These are phyloP conservation scores for Noctua comes DNA, from an alignment of 2,888 invertebrate species.

Conservation along the genomic window DNA sequence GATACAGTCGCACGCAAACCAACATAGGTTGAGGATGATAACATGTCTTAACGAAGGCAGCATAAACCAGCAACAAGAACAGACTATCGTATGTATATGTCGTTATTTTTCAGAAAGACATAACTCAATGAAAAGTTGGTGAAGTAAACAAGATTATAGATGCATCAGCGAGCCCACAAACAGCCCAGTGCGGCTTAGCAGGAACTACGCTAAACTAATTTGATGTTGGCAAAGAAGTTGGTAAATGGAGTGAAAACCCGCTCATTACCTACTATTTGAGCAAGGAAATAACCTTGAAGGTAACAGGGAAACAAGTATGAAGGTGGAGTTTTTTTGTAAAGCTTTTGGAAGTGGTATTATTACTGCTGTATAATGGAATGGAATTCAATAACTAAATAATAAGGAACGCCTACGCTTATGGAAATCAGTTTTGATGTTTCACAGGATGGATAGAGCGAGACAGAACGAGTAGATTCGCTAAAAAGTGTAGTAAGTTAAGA, in stretches of 20 bases:
- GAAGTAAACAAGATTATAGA: constrained; percentile 54
- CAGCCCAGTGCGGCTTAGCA: constrained; percentile 11
- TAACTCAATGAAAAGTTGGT: constrained; percentile 48
- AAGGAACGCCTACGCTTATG: neutral
- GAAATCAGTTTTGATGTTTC: neutral
- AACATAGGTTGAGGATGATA: neutral
- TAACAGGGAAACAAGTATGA: neutral
- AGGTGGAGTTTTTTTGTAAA: neutral
- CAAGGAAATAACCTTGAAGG: constrained; percentile 27
- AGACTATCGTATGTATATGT: neutral
- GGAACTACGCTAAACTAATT: constrained; percentile 49
- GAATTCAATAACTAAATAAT: neutral
- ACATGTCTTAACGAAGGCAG: neutral
- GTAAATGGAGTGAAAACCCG: constrained; percentile 43
- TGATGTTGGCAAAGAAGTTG: constrained; percentile 44
- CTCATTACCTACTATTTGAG: constrained; percentile 12
- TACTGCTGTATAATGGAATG: neutral
- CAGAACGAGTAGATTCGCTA: neutral
- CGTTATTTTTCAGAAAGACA: constrained; percentile 18
- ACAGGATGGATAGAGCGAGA: neutral
- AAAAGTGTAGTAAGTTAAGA: neutral
- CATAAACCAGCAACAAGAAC: neutral
- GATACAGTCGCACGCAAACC: neutral
- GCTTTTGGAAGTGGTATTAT: neutral
- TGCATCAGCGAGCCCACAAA: constrained; percentile 34